Conservation (phyloP, 2,797 vertebrate species). For the Sarcoramphus papa region DNA sequence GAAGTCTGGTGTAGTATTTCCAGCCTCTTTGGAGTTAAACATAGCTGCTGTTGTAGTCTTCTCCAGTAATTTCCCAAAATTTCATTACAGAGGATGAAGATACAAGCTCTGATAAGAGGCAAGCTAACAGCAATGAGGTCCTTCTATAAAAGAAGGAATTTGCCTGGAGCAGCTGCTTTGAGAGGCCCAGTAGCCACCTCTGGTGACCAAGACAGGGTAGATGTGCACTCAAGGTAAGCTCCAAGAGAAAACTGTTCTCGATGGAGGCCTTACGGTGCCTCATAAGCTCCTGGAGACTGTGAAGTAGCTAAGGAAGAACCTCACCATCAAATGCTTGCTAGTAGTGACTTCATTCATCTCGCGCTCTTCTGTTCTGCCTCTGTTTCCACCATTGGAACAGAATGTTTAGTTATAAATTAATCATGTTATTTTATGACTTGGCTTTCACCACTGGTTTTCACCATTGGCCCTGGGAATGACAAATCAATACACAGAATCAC, state of each 20-base stretch:
- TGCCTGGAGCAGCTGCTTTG: not conserved
- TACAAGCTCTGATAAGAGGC: not conserved
- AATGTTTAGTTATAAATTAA: not conserved
- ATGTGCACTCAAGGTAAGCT: not conserved
- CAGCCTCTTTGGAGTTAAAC: not conserved
- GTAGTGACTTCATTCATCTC: not conserved
- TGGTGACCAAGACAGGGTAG: not conserved
- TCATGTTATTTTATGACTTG: not conserved
- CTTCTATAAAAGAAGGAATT: not conserved
- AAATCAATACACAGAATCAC: not conserved
- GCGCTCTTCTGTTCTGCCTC: not conserved
- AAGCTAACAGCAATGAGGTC: not conserved
- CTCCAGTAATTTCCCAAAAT: not conserved
- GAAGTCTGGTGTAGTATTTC: not conserved
- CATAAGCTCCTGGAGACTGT: rapidly evolving
- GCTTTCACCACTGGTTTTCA: not conserved
- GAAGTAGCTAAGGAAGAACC: not conserved
- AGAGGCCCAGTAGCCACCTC: not conserved
- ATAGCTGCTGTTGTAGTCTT: not conserved
- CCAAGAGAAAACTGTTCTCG: not conserved
- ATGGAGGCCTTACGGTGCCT: not conserved
- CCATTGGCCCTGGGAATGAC: not conserved
- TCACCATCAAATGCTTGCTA: not conserved
- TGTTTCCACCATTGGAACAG: not conserved
- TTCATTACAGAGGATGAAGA: not conserved